Conservation (phyloP, 2,113 vertebrate species). For the Taurulus bubalis region DNA sequence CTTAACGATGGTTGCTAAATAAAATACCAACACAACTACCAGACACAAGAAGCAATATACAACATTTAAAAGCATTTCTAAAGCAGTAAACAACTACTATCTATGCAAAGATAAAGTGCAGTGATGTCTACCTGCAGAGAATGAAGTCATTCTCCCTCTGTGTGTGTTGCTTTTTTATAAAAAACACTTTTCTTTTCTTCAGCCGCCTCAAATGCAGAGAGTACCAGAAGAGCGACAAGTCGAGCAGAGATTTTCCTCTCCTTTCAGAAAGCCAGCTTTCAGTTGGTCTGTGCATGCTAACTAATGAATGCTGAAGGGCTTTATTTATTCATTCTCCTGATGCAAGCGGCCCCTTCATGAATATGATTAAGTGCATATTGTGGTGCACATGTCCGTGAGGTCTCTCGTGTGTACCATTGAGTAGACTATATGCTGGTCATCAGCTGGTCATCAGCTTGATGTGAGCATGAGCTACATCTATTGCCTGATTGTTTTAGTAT, state of each 20-base stretch:
- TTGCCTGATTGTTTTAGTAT: neutral
- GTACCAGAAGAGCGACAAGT: neutral
- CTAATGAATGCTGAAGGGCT: constrained; percentile 24
- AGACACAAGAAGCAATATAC: neutral
- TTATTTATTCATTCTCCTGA: constrained; percentile 14
- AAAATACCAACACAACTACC: constrained; percentile 9
- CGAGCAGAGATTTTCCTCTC: neutral
- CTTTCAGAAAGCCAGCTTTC: neutral
- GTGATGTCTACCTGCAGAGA: neutral
- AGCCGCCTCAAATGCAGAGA: neutral
- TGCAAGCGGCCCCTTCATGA: neutral
- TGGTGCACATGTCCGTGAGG: neutral
- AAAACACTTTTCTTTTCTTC: neutral
- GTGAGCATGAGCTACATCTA: neutral
- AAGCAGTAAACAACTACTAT: neutral
- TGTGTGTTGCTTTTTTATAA: neutral
- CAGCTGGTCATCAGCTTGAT: neutral
- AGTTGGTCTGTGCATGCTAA: neutral
- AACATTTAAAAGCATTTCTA: neutral
- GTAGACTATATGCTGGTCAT: neutral
- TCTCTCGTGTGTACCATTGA: neutral
- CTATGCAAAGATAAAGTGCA: neutral
- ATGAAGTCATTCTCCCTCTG: neutral
- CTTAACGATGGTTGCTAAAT: neutral
- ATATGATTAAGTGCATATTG: neutral